phyloP scores from a whole-genome alignment of 2,888 invertebrate species.

The Luperina nickerlii region DNA sequence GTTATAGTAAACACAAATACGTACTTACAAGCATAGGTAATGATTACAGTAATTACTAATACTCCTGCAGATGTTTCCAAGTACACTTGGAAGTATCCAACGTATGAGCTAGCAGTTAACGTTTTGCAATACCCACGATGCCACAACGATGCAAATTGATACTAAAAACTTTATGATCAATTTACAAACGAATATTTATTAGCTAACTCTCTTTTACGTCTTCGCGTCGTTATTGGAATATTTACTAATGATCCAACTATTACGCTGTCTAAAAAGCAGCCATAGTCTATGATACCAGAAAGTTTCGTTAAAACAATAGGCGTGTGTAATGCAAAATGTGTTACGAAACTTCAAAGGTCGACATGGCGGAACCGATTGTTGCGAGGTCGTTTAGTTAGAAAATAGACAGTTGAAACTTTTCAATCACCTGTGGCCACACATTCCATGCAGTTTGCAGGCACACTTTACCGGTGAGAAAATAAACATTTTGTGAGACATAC shows the following conservation, averaged over 20 bases:
- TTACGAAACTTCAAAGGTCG: constrained; percentile 70
- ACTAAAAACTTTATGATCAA: constrained; percentile 40
- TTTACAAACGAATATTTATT: constrained; percentile 30
- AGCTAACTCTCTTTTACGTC: constrained; percentile 18
- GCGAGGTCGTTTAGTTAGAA: constrained; percentile 66
- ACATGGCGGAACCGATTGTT: constrained; percentile 65
- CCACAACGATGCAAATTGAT: constrained; percentile 37
- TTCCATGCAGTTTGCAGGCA: constrained; percentile 32
- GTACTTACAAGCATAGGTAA: constrained; percentile 25
- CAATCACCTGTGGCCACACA: constrained; percentile 58
- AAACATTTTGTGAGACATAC: constrained; percentile 17
- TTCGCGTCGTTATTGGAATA: constrained; percentile 16
- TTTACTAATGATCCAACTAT: background rate
- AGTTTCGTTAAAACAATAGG: constrained; percentile 60
- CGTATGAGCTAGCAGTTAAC: constrained; percentile 23
- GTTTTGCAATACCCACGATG: constrained; percentile 47
- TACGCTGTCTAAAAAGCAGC: constrained; percentile 8
- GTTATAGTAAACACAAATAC: constrained; percentile 12
- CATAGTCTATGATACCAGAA: constrained; percentile 21
- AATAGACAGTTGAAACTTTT: constrained; percentile 59
- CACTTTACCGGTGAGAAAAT: constrained; percentile 20
- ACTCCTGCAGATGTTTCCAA: constrained; percentile 47
- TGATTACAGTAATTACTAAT: constrained; percentile 45
- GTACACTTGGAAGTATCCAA: constrained; percentile 20
- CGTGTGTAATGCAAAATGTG: constrained; percentile 59